A percentile compares a stretch with the other conserved stretches of the same genome.
These are phyloP conservation scores for Andrena bucephala DNA, from an alignment of 2,888 invertebrate genomes.

Conservation along the genomic window DNA sequence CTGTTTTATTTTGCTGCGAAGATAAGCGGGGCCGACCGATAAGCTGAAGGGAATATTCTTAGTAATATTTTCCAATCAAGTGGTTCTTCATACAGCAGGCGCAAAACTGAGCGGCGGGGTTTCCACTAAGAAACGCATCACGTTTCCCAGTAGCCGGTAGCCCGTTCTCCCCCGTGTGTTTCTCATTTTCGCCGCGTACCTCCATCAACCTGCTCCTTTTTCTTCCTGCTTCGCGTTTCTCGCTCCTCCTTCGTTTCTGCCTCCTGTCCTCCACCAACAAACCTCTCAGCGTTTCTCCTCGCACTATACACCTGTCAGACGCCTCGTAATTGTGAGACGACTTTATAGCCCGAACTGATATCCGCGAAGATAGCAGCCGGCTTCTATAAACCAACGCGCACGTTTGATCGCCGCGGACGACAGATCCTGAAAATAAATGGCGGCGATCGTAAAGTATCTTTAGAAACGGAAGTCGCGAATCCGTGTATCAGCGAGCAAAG, in stretches of 20 bases:
- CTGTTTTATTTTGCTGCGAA: too few species aligned
- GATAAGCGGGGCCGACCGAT: too few species aligned
- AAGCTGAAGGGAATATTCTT: not conserved
- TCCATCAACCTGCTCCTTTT: constrained; percentile 50
- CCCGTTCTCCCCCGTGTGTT: constrained; percentile 19
- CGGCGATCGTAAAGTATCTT: constrained; percentile 45
- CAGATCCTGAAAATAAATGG: constrained; percentile 47
- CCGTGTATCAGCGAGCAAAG: not conserved
- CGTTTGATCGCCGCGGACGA: constrained; percentile 57
- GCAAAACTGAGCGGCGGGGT: not conserved
- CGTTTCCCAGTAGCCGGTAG: constrained; percentile 23
- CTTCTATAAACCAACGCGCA: constrained; percentile 49
- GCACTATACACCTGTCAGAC: constrained; percentile 72
- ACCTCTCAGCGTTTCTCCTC: constrained; percentile 71
- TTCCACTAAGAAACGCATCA: constrained; percentile 7
- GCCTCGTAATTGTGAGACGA: constrained; percentile 70
- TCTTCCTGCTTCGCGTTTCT: constrained; percentile 43
- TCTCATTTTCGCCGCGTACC: constrained; percentile 43
- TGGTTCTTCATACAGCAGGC: not conserved
- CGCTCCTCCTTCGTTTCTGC: constrained; percentile 50
- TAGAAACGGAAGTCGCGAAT: constrained; percentile 44
- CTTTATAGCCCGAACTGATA: constrained; percentile 71
- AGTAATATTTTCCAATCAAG: constrained; percentile 11
- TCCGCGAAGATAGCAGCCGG: constrained; percentile 61
- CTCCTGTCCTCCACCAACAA: constrained; percentile 61